These are phyloP conservation scores for Leptinotarsa undecemlineata DNA, from an alignment of 1,140 invertebrate genomes.

Conservation along the genomic window DNA sequence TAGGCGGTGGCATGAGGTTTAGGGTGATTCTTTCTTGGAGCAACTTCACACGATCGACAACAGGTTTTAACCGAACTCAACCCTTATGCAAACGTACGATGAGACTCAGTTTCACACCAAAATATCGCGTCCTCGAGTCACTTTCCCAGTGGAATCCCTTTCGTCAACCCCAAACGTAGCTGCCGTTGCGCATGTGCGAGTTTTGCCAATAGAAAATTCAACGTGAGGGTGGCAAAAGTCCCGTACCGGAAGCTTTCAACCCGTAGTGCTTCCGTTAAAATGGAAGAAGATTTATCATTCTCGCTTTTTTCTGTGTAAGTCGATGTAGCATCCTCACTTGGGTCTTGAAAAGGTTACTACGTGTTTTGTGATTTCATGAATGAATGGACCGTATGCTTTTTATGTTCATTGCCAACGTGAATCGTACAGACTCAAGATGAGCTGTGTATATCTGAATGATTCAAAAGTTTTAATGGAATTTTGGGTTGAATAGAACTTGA, in stretches of 20 bases:
- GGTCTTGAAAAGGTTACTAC: neutral
- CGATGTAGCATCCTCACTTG: slow-evolving; percentile 10
- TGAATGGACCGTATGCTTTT: neutral
- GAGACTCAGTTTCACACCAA: too few relatives aligned
- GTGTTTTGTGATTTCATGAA: neutral
- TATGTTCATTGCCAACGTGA: neutral
- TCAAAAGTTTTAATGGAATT: too few relatives aligned
- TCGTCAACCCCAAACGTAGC: neutral
- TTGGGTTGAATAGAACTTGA: too few relatives aligned
- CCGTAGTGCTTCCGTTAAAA: slow-evolving; percentile 46
- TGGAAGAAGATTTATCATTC: slow-evolving; percentile 39
- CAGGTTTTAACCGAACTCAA: too few relatives aligned
- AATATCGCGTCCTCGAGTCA: neutral
- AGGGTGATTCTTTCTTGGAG: too few relatives aligned
- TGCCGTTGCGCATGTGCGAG: slow-evolving; percentile 28
- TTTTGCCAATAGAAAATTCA: slow-evolving; percentile 36
- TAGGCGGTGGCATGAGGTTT: slow-evolving; percentile 8
- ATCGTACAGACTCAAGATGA: neutral
- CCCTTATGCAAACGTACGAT: too few relatives aligned
- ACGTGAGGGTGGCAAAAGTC: slow-evolving; percentile 37
- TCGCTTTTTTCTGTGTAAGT: neutral
- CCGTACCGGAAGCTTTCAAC: slow-evolving; percentile 45
- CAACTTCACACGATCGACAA: too few relatives aligned
- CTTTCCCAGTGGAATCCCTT: neutral
- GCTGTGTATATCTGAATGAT: neutral